Conservation (phyloP, 1,140 invertebrate genomes). For the Drosophila arizonae region DNA sequence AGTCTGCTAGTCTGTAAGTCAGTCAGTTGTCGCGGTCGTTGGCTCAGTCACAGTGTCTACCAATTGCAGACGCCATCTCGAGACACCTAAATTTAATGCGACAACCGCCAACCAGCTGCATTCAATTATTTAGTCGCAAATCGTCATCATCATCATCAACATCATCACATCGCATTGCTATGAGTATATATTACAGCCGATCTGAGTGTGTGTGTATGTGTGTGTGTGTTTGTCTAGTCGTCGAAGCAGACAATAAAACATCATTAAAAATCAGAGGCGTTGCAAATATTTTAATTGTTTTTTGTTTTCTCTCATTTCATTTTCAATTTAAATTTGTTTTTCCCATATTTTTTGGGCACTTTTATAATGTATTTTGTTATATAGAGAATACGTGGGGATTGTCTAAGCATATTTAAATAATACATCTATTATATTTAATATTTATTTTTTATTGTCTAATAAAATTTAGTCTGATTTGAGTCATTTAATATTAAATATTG, state of each 20-base stretch:
- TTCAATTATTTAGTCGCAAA: slow-evolving; percentile 80
- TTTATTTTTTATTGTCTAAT: no score
- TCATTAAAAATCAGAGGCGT: slow-evolving; percentile 76
- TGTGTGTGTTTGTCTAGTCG: slow-evolving; percentile 44
- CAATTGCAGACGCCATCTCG: slow-evolving; percentile 60
- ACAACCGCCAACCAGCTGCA: slow-evolving; percentile 79
- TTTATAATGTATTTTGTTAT: neutral
- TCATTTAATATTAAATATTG: no score
- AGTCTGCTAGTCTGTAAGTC: slow-evolving; percentile 47
- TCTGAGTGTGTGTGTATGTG: slow-evolving; percentile 3
- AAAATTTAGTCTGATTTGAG: no score
- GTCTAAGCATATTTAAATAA: no score
- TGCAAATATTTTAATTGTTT: slow-evolving; percentile 81
- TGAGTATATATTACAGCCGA: slow-evolving; percentile 42
- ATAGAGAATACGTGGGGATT: no score
- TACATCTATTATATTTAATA: no score
- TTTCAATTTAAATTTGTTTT: slow-evolving; percentile 5
- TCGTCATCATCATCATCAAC: slow-evolving; percentile 60
- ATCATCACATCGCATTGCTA: slow-evolving; percentile 34
- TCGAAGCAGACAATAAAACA: slow-evolving; percentile 78
- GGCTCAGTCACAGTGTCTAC: slow-evolving; percentile 68
- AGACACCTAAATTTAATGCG: slow-evolving; percentile 81
- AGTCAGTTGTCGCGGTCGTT: slow-evolving; percentile 73
- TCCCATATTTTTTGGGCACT: neutral
- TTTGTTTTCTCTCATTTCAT: slow-evolving; percentile 40